Base-by-base conservation (phyloP, 2,797 vertebrate genomes). In the Spea hammondii region DNA sequence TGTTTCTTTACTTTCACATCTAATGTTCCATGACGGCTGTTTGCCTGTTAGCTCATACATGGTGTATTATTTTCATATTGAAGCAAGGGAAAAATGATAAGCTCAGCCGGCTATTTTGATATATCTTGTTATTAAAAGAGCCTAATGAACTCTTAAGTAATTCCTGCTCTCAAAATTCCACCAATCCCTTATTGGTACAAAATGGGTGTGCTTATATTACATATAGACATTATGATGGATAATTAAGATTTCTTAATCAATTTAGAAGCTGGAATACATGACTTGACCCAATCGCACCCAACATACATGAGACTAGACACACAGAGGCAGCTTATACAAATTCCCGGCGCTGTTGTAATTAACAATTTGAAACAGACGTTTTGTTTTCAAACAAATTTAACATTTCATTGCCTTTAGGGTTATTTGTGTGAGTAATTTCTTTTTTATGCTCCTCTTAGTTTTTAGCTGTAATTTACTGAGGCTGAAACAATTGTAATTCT, bases 371-470 rank as follows among this genome's bases (percentile, higher is more conserved):
- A 91, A 89, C 86, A 89, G 87, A 86, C 86, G 79, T 75, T 88
- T 89, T 85, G 79, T 85, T 90, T 85, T 82, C 79, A 86, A 90
- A 90, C 79, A 82, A 82, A 82, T 77, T 77, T 82, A 77, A 82
- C 79, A 82, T 82, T 82, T 82, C 79, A 69, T 88, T 81, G 88
- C 83, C 83, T 84, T 84, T 85, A 86, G 91, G 90, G 90, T 91
- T 91, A 91, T 92, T 92, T 91, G 91, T 91, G 85, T 88, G 86
- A 84, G 85, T 88, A 90, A 93, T 93, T 91, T 90, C 77, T 78
- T 91, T 90, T 92, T 91, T 89, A 91, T 91, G 89, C 89, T 88
- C 85, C 86, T 84, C 84, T 88, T 90, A 90, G 88, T 91, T 92
- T 82, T 90, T 89, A 91, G 89, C 87, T 87, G 87, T 88, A 90